These are phyloP conservation scores for Caerostris extrusa DNA, from an alignment of 1,140 invertebrate genomes.

Conservation along the genomic window DNA sequence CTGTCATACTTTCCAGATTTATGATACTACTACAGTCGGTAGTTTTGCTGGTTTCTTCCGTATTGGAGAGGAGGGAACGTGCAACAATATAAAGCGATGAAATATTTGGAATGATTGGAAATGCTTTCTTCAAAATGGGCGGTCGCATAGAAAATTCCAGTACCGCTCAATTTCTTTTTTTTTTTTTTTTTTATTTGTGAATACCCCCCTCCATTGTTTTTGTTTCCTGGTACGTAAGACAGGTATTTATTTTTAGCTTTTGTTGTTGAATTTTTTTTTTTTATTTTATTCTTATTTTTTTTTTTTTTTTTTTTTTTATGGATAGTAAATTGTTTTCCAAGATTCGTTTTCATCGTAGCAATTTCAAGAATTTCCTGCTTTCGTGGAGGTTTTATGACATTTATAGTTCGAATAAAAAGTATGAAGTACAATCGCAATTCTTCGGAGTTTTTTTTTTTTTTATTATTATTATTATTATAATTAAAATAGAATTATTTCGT, in stretches of 20 bases:
- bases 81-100: conserved; percentile 8
- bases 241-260: no score
- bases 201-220: no score
- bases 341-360: conserved; percentile 5
- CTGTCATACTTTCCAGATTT: conserved; percentile 18
- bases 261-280: no score
- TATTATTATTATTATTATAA: no score
- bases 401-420: background rate
- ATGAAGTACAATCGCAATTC: no score
- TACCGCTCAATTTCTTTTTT: background rate
- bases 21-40: background rate
- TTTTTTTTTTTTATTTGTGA: background rate
- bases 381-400: background rate
- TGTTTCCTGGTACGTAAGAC: no score
- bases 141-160: background rate
- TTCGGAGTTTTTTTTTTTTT: no score
- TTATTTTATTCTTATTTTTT: background rate
- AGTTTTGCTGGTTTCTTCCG: background rate
- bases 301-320: background rate
- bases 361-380: background rate
- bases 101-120: conserved; percentile 13
- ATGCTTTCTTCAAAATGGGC: background rate
- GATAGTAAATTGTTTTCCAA: background rate
- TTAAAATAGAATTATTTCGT: no score
- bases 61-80: background rate